These are phyloP conservation scores for Drosophila pectinifera DNA, from an alignment of 1,140 invertebrate species.

Conservation along the genomic window DNA sequence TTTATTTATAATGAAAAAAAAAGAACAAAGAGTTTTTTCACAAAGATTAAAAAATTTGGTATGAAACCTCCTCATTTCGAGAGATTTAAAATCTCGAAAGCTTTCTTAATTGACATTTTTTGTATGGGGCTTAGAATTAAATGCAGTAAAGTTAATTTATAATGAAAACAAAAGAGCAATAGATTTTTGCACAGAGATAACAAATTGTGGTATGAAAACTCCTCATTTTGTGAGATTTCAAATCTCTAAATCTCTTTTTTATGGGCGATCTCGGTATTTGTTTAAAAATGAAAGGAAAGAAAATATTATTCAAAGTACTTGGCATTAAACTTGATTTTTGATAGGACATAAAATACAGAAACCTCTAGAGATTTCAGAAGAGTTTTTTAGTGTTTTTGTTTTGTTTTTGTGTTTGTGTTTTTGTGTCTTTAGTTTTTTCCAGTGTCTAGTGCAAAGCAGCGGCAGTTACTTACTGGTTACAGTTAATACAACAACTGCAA, in stretches of 20 bases:
- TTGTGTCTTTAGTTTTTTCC: background rate
- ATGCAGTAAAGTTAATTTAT: background rate
- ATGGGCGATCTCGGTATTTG: background rate
- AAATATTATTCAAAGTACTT: background rate
- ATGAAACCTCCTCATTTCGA: background rate
- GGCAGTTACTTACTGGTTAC: constrained; percentile 29
- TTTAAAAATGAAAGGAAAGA: background rate
- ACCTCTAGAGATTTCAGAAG: background rate
- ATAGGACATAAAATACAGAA: background rate
- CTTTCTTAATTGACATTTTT: background rate
- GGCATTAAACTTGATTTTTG: background rate
- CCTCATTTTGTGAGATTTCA: background rate
- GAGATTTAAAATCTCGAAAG: background rate
- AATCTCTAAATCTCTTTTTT: background rate
- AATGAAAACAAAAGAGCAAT: background rate
- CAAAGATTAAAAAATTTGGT: background rate
- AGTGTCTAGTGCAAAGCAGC: constrained; percentile 13
- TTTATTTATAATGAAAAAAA: background rate
- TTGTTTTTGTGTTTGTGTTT: background rate
- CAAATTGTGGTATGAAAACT: too few relatives aligned
- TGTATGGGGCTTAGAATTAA: background rate
- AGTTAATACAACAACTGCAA: constrained; percentile 41
- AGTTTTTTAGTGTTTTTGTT: background rate
- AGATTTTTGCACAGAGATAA: background rate
- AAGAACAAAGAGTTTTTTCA: background rate